These are phyloP conservation scores for Acrobasis consociella DNA, from an alignment of 2,888 invertebrate species.

Conservation along the genomic window DNA sequence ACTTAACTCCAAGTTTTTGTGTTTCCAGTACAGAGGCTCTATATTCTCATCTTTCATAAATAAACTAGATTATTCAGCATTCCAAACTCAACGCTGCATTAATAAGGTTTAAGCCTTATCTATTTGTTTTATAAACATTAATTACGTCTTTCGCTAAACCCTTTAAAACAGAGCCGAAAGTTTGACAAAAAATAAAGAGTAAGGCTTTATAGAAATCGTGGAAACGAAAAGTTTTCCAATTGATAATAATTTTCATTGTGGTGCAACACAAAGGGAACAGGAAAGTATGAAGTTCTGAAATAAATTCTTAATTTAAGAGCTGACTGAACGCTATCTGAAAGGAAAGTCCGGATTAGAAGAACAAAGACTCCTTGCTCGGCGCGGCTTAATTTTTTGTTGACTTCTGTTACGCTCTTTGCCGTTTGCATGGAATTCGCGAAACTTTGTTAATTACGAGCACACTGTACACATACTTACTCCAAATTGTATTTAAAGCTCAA, in stretches of 20 bases:
- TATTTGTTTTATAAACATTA: conserved; percentile 29
- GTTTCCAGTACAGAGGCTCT: background rate
- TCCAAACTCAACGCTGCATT: background rate
- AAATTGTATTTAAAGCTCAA: background rate
- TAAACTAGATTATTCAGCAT: background rate
- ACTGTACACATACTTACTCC: background rate
- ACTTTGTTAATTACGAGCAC: conserved; percentile 42
- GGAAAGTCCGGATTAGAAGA: conserved; percentile 74
- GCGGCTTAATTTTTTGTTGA: conserved; percentile 65
- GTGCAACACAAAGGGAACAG: conserved; percentile 75
- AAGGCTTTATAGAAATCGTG: conserved; percentile 66
- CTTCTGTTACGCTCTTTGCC: conserved; percentile 61
- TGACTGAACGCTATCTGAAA: conserved; percentile 76
- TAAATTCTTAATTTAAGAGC: conserved; percentile 80
- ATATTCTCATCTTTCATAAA: background rate
- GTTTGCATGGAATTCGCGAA: conserved; percentile 51
- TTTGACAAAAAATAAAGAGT: conserved; percentile 69
- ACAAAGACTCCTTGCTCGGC: conserved; percentile 65
- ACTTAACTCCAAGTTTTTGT: background rate
- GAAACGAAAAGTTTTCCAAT: conserved; percentile 76
- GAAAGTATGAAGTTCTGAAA: conserved; percentile 78
- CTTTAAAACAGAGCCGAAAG: conserved; percentile 52
- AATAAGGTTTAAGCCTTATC: conserved; percentile 27
- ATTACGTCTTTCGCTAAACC: conserved; percentile 31
- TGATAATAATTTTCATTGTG: conserved; percentile 80